A percentile compares a stretch with the other conserved stretches of the same genome.
phyloP scores from a whole-genome alignment of 2,113 vertebrate species.

The Phyllostomus discolor region DNA sequence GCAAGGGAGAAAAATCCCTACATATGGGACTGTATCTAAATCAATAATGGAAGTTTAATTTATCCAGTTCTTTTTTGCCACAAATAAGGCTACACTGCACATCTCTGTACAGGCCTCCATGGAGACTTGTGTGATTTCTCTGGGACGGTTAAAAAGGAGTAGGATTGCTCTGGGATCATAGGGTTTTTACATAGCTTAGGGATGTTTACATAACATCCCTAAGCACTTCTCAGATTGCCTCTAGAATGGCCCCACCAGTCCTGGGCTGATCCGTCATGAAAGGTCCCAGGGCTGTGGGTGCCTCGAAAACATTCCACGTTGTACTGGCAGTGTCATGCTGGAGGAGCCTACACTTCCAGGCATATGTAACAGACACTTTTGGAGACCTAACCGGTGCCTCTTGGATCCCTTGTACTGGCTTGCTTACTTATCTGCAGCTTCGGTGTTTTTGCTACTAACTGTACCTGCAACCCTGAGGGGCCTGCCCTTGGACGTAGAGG shows the following conservation, averaged over 20 bases:
- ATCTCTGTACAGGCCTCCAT: neutral
- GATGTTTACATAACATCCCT: neutral
- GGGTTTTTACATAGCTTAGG: neutral
- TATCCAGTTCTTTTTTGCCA: neutral
- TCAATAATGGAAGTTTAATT: neutral
- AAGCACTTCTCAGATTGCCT: neutral
- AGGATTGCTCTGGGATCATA: neutral
- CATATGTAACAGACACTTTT: neutral
- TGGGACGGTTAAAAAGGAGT: neutral
- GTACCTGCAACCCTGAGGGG: neutral
- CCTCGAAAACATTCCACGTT: neutral
- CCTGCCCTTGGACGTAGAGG: neutral
- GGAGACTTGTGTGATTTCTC: neutral
- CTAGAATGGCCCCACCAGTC: neutral
- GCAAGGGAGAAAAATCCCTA: neutral
- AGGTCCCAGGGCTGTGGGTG: neutral
- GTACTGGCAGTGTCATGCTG: rapidly evolving
- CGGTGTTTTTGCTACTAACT: neutral
- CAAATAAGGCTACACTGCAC: neutral
- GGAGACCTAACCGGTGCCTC: neutral
- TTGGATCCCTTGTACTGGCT: neutral
- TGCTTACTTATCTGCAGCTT: neutral
- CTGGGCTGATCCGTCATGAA: neutral
- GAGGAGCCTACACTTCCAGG: neutral
- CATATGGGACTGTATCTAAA: neutral